Percentiles rank a stretch among this genome's conserved stretches.
Conservation (phyloP, 2,888 invertebrate genomes). For the Lithophane leautieri region DNA sequence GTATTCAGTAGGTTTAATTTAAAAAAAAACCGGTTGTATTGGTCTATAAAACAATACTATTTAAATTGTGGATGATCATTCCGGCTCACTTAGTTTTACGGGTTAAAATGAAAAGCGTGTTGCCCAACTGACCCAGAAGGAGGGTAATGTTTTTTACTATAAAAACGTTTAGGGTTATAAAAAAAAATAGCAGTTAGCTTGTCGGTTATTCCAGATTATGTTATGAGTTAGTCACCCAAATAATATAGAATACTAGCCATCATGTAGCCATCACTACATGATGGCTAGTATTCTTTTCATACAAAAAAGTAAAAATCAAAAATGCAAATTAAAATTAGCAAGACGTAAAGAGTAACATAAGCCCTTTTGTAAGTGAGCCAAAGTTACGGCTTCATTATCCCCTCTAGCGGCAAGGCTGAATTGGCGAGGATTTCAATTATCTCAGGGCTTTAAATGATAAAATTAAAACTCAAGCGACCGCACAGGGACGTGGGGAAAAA, state of each 20-base stretch:
- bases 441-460: constrained; percentile 67
- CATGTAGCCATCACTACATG: too few species aligned
- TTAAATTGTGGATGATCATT: neutral
- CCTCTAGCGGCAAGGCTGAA: constrained; percentile 49
- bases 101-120: neutral
- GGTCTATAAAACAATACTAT: neutral
- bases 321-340: constrained; percentile 21
- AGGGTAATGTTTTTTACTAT: neutral
- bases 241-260: too few species aligned
- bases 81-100: neutral
- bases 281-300: neutral
- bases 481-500: constrained; percentile 53
- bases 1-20: neutral
- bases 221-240: neutral
- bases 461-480: constrained; percentile 60
- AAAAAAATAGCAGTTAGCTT: neutral
- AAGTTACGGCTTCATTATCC: constrained; percentile 67
- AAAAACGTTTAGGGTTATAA: neutral
- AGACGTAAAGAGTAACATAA: constrained; percentile 49
- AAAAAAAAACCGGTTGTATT: neutral
- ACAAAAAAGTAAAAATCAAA: neutral
- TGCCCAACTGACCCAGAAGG: neutral
- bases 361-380: constrained; percentile 48
- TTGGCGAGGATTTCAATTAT: constrained; percentile 75
- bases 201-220: neutral